Evolutionary conservation across 2,797 vertebrate species (phyloP).

Genomic region (Channa striata): DNA sequence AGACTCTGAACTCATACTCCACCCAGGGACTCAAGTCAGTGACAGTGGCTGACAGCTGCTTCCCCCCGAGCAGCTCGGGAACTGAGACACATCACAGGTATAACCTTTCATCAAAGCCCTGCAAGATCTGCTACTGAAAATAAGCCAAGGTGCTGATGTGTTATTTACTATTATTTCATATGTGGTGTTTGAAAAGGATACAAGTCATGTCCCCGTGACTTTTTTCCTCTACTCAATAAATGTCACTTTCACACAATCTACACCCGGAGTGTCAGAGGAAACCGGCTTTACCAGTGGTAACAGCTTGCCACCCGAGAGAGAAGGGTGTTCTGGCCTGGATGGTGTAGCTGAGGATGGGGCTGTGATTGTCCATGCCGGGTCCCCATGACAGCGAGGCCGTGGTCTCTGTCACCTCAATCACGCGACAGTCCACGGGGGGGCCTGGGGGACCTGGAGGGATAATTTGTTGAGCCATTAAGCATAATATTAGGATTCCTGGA

Average conservation of each 20-base stretch:
- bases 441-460: conserved; percentile 88
- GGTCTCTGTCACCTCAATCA: conserved; percentile 91
- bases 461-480: conserved; percentile 24
- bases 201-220: background rate
- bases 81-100: conserved; percentile 80
- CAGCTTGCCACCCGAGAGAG: conserved; percentile 94
- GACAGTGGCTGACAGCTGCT: conserved; percentile 90
- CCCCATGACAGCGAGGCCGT: conserved; percentile 92
- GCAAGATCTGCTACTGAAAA: conserved; percentile 52
- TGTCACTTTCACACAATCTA: conserved; percentile 15
- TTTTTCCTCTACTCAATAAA: conserved; percentile 19
- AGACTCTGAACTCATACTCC: conserved; percentile 93
- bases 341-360: conserved; percentile 90
- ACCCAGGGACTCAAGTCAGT: conserved; percentile 94
- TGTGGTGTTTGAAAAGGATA: conserved; percentile 36
- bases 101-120: conserved; percentile 67
- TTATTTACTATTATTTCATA: conserved; percentile 56
- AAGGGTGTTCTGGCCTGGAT: conserved; percentile 93
- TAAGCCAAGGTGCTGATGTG: conserved; percentile 46
- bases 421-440: conserved; percentile 89
- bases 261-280: conserved; percentile 20
- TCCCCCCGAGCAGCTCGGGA: conserved; percentile 88
- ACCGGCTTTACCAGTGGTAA: conserved; percentile 87
- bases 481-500: background rate
- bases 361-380: conserved; percentile 92